These are phyloP conservation scores for Sinocyclocheilus anshuiensis DNA, from an alignment of 2,113 vertebrate genomes.

Conservation along the genomic window DNA sequence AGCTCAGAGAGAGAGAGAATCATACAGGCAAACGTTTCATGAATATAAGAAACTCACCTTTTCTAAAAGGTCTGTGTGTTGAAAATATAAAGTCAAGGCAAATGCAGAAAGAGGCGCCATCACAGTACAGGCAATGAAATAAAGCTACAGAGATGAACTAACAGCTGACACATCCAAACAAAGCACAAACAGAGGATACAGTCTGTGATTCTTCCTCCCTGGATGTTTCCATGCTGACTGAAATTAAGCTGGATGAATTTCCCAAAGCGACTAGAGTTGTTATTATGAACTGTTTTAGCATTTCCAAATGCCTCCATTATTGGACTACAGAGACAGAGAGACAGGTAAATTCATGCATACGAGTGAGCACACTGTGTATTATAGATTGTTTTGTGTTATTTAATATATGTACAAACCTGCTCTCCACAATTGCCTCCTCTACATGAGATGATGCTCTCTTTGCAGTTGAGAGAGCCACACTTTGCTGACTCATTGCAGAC, in stretches of 20 bases:
- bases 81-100: conserved; percentile 75
- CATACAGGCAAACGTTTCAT: neutral
- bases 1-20: neutral
- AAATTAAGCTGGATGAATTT: conserved; percentile 97
- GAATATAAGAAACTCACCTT: conserved; percentile 76
- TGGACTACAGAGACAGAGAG: conserved; percentile 77
- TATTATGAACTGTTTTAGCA: conserved; percentile 96
- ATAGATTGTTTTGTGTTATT: neutral
- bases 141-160: neutral
- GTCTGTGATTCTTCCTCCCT: conserved; percentile 94
- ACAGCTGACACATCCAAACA: neutral
- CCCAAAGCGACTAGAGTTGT: conserved; percentile 98
- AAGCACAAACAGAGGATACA: conserved; percentile 83
- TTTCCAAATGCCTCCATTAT: conserved; percentile 99
- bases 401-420: conserved; percentile 80
- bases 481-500: conserved; percentile 92
- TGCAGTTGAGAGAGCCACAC: conserved; percentile 78
- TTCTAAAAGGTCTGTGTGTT: conserved; percentile 85
- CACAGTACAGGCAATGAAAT: neutral
- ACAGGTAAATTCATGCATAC: neutral
- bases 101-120: neutral
- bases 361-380: neutral
- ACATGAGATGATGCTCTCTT: conserved; percentile 82
- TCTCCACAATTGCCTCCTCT: conserved; percentile 92
- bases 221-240: conserved; percentile 94